Evolutionary conservation across 2,113 vertebrate genomes (phyloP), one percentile per base, ranked within the genome.

Genomic region (Oncorhynchus nerka): DNA sequence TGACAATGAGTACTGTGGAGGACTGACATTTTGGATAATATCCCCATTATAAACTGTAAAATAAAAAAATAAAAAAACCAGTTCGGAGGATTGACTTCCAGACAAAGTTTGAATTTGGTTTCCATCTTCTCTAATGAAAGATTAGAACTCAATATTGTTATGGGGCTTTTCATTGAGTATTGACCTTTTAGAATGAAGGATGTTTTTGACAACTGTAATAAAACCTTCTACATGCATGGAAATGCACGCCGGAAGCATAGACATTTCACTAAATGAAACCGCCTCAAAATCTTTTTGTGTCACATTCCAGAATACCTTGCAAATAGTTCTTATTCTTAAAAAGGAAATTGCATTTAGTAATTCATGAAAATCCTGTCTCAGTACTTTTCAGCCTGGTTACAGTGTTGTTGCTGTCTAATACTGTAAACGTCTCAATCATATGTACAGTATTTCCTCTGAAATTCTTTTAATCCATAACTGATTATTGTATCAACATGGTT

Each of bases 161-260:
- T 73, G 71, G 80, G 48, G 77, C 80, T 80, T 87, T 85, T 89
- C 73, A 73, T 85, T 76, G 75, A 70, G 75, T 83, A 84, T 82
- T 89, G 89, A 88, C 87, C 85, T 89, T 89, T 91, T 70, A 78
- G 48, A 66, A 30, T 87, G 86, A 91, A 85, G 78, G 81, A 91
- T 88, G 83, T 65, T 79, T 51, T 83, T 48, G 73, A 75, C 78
- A 69, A 32, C 74, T 7, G 75, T 77, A 75, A 84, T 78, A 78
- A 83, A 68, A 77, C 74, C 77, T 82, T 74, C 32, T 32, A 22
- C 68, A 71, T 39, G 61, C 65, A 39, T 39, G 72, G 66, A 77
- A 78, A 15, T 57, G 75, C 61, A 73, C 51, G 77, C 72, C 13
- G 15, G 70, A 22, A 51, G 8, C 45, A 24, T 5, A 22, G n/a